Evolutionary conservation across 2,113 vertebrate species (phyloP).

Genomic region (Leptocoma aspasia): DNA sequence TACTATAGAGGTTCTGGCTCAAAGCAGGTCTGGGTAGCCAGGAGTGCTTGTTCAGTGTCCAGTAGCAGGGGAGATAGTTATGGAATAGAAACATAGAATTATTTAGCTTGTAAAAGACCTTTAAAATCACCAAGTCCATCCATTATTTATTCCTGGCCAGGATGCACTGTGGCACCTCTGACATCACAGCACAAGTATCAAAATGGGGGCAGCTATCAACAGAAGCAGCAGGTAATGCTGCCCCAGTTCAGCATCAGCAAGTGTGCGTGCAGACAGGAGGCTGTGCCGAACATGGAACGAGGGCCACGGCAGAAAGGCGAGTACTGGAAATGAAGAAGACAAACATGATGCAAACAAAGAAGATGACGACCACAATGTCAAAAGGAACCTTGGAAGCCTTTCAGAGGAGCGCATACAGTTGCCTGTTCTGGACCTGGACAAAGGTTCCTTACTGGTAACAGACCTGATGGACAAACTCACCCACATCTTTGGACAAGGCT

Average conservation of each 20-base stretch:
- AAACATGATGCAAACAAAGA: background rate
- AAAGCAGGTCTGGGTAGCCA: background rate
- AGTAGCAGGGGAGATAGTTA: background rate
- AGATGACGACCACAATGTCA: background rate
- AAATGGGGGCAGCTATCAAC: background rate
- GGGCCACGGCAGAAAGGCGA: background rate
- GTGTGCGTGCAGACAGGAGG: background rate
- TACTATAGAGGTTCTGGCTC: background rate
- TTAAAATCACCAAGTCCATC: background rate
- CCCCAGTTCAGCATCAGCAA: background rate
- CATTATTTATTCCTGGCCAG: background rate
- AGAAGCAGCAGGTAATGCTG: background rate
- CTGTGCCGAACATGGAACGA: background rate
- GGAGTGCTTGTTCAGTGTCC: background rate
- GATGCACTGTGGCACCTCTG: background rate
- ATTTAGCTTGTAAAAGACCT: background rate
- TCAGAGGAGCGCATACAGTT: background rate
- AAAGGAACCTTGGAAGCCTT: background rate
- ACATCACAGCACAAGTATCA: background rate
- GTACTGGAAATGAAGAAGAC: background rate
- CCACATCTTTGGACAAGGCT: background rate
- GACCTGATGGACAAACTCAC: background rate
- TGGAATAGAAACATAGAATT: background rate
- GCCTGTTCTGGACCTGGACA: background rate
- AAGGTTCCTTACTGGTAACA: background rate